Percentiles rank a stretch among this genome's conserved stretches.
Evolutionary conservation across 1,140 invertebrate species (phyloP).

Genomic region (Odontomachus brunneus): DNA sequence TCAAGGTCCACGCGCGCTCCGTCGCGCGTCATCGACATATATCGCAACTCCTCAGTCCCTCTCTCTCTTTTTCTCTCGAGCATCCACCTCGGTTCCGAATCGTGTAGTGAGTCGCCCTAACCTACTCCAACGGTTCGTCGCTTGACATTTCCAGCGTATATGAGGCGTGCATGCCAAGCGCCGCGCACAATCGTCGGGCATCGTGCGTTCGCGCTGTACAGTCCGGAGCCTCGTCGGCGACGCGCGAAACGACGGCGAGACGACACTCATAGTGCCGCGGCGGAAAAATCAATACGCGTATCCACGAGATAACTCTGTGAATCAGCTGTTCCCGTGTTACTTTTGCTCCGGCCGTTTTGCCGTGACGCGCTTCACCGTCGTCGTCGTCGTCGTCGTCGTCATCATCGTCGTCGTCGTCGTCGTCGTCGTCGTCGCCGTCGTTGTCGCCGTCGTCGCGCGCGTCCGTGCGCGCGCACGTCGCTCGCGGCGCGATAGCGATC

Average conservation of each 20-base stretch:
- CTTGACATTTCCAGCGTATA: constrained; percentile 28
- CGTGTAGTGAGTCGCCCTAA: constrained; percentile 32
- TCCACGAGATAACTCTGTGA: constrained; percentile 61
- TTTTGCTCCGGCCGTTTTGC: constrained; percentile 19
- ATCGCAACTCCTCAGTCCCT: constrained; percentile 34
- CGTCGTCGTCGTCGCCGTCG: not conserved
- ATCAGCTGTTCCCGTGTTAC: constrained; percentile 74
- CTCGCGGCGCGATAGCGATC: not conserved
- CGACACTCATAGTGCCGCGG: not conserved
- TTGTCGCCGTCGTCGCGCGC: not conserved
- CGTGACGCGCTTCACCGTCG: constrained; percentile 7
- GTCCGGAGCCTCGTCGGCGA: too few relatives aligned
- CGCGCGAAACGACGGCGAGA: constrained; percentile 2
- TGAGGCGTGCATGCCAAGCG: not conserved
- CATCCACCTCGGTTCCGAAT: not conserved
- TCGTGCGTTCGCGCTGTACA: not conserved
- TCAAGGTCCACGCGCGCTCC: constrained; percentile 77
- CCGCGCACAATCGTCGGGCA: not conserved
- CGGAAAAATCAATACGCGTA: constrained; percentile 72
- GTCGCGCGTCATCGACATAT: constrained; percentile 32
- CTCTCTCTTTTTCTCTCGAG: not conserved
- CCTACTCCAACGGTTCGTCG: constrained; percentile 39
- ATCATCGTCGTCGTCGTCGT: not conserved
- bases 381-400: not conserved
- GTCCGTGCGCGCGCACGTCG: not conserved